Base-by-base conservation (phyloP, 2,113 vertebrate genomes). In the Fregata magnificens region DNA sequence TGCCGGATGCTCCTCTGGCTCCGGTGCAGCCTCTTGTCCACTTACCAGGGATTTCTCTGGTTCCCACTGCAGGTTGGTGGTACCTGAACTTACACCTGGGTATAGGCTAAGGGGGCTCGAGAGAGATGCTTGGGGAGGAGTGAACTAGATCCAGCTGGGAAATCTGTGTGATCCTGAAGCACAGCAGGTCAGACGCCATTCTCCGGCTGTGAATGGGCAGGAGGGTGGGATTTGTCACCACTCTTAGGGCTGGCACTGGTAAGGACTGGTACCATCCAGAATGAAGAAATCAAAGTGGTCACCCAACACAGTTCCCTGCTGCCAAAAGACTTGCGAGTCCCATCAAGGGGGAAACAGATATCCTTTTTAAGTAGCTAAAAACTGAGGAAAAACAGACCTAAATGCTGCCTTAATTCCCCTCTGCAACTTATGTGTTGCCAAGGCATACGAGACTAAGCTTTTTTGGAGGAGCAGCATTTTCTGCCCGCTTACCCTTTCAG, bases 381-480 rank as follows among this genome's bases (percentile, higher is more conserved):
- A 11, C 13, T 11, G 47, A 87, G 26, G 25, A 77, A 62, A 91
- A 65, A 0, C 67, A 83, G 59, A 74, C 11, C 31, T 59, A 74
- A 88, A 4, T 6, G 24, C 52, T 88, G 71, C 50, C 38, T 76
- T n/a, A 32, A 26, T 1, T 62, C 28, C 21, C 44, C 59, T 47
- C 61, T 65, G 40, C 24, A 59, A 9, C 16, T 24, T 22, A 8
- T 0, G 0, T 18, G 29, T 5, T 85, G 16, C 49, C 62, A 49
- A 49, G 40, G 49, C 53, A 45, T 0, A 21, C 0, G 2, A 62
- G 45, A 56, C 13, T 1, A 15, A 16, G 66, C 2, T 65, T 63
- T 67, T 81, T 32, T 7, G 1, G 7, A 69, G 85, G 4, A 86
- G 59, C 42, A 74, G 42, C 10, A 5, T 78, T 93, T 94, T 80